A percentile compares a stretch with the other conserved stretches of the same genome.
Conservation (phyloP, 2,797 vertebrate species). For the Pitangus sulphuratus region DNA sequence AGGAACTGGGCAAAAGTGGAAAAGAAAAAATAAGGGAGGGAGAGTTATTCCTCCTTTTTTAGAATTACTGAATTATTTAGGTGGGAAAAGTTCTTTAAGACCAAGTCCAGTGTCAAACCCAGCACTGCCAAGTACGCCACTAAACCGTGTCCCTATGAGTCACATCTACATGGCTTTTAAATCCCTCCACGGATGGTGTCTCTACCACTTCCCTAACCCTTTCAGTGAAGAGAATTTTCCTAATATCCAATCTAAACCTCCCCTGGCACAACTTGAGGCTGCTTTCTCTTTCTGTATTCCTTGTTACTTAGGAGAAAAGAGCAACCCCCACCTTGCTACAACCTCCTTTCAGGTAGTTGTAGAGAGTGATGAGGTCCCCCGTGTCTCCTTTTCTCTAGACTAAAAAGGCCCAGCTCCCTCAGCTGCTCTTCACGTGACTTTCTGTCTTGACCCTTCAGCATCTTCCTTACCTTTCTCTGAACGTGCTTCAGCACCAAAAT, state of each 20-base stretch:
- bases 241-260: neutral
- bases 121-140: neutral
- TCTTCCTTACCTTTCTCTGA: neutral
- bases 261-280: neutral
- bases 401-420: neutral
- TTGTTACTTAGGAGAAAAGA: neutral
- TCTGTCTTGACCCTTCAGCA: neutral
- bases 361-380: too few species aligned
- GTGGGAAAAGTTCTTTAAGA: neutral
- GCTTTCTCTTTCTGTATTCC: neutral
- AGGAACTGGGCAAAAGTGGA: neutral
- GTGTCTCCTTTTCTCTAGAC: neutral
- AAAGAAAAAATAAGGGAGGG: neutral
- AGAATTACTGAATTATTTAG: neutral
- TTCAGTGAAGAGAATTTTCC: neutral
- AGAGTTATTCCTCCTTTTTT: neutral
- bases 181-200: neutral
- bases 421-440: neutral
- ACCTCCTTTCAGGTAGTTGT: neutral
- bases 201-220: neutral
- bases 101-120: neutral
- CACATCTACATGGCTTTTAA: neutral
- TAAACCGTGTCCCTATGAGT: neutral
- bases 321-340: neutral
- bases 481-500: accelerated